phyloP scores from a whole-genome alignment of 2,888 invertebrate genomes.

The Homarus gammarus region DNA sequence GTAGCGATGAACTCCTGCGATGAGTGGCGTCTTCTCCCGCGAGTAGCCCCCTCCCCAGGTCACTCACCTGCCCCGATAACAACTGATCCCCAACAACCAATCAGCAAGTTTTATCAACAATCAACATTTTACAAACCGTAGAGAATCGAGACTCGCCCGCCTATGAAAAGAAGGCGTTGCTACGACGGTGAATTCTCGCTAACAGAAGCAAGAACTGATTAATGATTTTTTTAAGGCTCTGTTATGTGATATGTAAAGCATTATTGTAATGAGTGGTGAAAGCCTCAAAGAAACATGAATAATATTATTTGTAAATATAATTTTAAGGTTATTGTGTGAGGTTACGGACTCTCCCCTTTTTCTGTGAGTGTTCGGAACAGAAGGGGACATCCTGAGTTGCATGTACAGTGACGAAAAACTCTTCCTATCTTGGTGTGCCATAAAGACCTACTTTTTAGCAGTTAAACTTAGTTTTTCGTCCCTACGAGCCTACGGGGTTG shows the following conservation, averaged over 20 bases:
- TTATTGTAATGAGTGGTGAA: conserved; percentile 47
- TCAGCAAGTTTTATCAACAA: background rate
- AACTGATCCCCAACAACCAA: background rate
- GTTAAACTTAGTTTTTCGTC: conserved; percentile 42
- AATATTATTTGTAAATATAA: conserved; percentile 71
- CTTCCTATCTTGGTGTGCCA: conserved; percentile 71
- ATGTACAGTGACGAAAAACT: conserved; percentile 57
- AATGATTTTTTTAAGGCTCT: conserved; percentile 54
- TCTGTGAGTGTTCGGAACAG: conserved; percentile 27
- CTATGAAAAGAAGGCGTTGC: conserved; percentile 11
- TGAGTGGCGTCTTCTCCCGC: conserved; percentile 5
- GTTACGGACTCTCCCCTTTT: conserved; percentile 45
- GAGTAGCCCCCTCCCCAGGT: conserved; percentile 54
- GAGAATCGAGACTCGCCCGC: conserved; percentile 7
- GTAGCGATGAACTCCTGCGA: conserved; percentile 27
- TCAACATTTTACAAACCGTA: conserved; percentile 3
- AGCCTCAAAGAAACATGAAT: conserved; percentile 53
- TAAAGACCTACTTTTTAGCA: conserved; percentile 52
- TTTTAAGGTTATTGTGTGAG: conserved; percentile 66
- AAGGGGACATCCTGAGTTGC: conserved; percentile 26
- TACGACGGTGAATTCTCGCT: conserved; percentile 40
- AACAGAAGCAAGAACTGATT: conserved; percentile 41
- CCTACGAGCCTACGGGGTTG: conserved; percentile 8
- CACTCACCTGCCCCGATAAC: conserved; percentile 20
- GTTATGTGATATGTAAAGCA: conserved; percentile 74